Evolutionary conservation across 2,797 vertebrate species (phyloP).

Genomic region (Sternarchorhynchus goeldii): DNA sequence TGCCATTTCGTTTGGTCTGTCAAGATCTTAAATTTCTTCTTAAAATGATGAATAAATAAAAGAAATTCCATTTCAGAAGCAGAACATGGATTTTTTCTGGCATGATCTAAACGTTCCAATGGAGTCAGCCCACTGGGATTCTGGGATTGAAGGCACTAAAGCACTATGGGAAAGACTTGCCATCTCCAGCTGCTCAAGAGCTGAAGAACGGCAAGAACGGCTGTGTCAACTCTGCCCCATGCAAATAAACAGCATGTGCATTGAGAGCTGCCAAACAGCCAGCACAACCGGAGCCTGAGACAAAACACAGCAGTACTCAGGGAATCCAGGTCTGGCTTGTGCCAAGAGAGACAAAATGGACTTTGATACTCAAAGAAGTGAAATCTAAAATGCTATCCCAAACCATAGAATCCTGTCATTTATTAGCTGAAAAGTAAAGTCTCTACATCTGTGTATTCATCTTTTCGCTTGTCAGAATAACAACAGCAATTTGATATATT

Average conservation of each 20-base stretch:
- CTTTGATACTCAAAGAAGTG: slow-evolving; percentile 14
- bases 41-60: slow-evolving; percentile 3
- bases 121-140: background rate
- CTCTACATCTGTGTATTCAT: background rate
- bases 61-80: slow-evolving; percentile 1
- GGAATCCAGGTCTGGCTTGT: slow-evolving; percentile 5
- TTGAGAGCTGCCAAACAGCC: slow-evolving; percentile 46
- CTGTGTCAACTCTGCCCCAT: slow-evolving; percentile 32
- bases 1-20: background rate
- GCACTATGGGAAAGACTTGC: slow-evolving; percentile 43
- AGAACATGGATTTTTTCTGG: background rate
- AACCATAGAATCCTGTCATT: background rate
- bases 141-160: slow-evolving; percentile 28
- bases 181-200: slow-evolving; percentile 49
- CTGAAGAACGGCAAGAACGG: slow-evolving; percentile 29
- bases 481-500: background rate
- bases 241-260: slow-evolving; percentile 50
- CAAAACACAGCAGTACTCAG: slow-evolving; percentile 13
- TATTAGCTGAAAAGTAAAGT: background rate
- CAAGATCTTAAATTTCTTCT: background rate
- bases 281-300: slow-evolving; percentile 17
- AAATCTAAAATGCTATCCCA: slow-evolving; percentile 1
- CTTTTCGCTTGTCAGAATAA: background rate
- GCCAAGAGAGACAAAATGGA: slow-evolving; percentile 24
- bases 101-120: slow-evolving; percentile 12